These are phyloP conservation scores for Saccostrea echinata DNA, from an alignment of 1,140 invertebrate species.

Conservation along the genomic window DNA sequence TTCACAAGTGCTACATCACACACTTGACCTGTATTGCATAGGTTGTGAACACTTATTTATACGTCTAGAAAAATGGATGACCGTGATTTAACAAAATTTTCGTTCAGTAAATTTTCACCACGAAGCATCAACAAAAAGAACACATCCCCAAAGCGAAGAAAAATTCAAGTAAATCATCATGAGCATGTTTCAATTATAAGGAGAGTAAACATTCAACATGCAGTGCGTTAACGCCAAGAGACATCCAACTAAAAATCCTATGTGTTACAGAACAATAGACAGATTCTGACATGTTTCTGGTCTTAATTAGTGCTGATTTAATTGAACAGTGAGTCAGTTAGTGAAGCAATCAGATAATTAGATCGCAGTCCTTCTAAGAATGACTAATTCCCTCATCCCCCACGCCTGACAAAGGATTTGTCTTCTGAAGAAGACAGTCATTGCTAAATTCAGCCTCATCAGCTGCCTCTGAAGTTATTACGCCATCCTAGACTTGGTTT, in stretches of 20 bases:
- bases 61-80: too few species aligned
- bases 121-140: not conserved
- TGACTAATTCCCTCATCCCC: not conserved
- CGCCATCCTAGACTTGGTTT: too few species aligned
- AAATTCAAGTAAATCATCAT: not conserved
- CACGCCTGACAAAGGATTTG: not conserved
- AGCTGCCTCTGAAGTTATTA: not conserved
- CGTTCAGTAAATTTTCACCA: too few species aligned
- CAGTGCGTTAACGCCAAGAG: not conserved
- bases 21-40: too few species aligned
- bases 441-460: not conserved
- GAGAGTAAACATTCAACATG: not conserved
- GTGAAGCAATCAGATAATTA: constrained; percentile 12
- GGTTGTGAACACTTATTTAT: too few species aligned
- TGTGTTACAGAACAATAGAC: not conserved
- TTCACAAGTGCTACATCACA: too few species aligned
- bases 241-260: not conserved
- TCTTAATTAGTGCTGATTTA: constrained; percentile 7
- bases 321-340: constrained; percentile 3
- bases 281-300: not conserved
- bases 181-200: not conserved
- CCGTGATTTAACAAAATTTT: too few species aligned
- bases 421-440: not conserved
- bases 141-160: not conserved
- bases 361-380: not conserved